Base-by-base conservation (phyloP, 2,797 vertebrate species). In the Microctenopoma lineatum region DNA sequence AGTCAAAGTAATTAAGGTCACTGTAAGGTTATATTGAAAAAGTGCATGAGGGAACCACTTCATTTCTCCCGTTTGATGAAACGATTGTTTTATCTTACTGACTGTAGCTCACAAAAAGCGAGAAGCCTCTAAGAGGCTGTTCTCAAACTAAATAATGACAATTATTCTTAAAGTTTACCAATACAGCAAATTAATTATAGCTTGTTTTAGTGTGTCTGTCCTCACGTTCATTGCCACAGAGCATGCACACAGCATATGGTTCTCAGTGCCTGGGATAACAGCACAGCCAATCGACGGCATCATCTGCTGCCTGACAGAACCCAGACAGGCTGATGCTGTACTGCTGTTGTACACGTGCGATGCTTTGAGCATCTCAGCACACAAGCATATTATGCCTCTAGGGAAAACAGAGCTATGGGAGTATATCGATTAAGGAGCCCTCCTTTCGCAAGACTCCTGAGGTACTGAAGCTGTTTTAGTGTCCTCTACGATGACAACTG, bases 1-100 rank as follows among this genome's bases (percentile, higher is more conserved):
- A 66, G 52, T 32, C 25, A 5, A 51, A 51, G 67, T 66, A 68
- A 41, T 61, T 70, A 54, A 77, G 85, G 83, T 87, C 75, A 80
- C 63, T 21, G 39, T 21, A 71, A 80, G 84, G 79, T 81, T 69
- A 72, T 27, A 18, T 25, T 64, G 41, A 57, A 41, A 45, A 63
- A 79, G n/a, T 65, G 45, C 52, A 85, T 1, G 4, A 77, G 46
- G 44, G 39, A 73, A n/a, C 26, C 38, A 73, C 44, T 75, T 76
- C 63, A 75, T 57, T 70, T 66, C 54, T 39, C 68, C 51, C 48
- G 18, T 74, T 64, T 64, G 48, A 68, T 74, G 29, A 61, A 76
- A 80, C 70, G 50, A 66, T 57, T 70, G 12, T 75, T 79, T 69
- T 42, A 53, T 76, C 41, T 55, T 39, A 36, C 41, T 39, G 48